These are phyloP conservation scores for Cryptotermes secundus DNA, from an alignment of 1,140 invertebrate genomes.

Conservation along the genomic window DNA sequence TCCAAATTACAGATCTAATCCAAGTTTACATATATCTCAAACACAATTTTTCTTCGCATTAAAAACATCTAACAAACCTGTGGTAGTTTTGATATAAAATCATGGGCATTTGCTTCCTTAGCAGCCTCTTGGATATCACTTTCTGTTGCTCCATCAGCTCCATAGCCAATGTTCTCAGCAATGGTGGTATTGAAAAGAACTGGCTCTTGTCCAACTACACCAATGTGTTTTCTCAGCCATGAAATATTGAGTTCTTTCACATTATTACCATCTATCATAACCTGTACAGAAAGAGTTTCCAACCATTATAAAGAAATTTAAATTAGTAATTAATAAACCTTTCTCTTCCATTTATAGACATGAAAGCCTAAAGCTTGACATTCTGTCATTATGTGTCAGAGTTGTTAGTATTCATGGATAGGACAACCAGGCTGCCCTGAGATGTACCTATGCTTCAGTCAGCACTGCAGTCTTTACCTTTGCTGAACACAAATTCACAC, in stretches of 20 bases:
- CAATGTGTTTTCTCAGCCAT: constrained; percentile 51
- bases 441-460: too few relatives aligned
- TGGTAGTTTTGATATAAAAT: constrained; percentile 56
- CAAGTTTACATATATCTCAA: too few relatives aligned
- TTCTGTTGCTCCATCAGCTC: constrained; percentile 44
- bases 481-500: too few relatives aligned
- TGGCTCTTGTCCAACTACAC: constrained; percentile 54
- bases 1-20: too few relatives aligned
- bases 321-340: neutral
- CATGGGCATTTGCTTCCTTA: constrained; percentile 55
- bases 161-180: constrained; percentile 52
- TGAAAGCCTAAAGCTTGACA: too few relatives aligned
- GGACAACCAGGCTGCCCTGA: too few relatives aligned
- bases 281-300: constrained; percentile 22
- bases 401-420: too few relatives aligned
- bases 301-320: neutral
- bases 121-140: constrained; percentile 46
- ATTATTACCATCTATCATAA: constrained; percentile 46
- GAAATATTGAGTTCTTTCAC: constrained; percentile 46
- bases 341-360: neutral
- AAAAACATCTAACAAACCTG: constrained; percentile 42
- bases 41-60: too few relatives aligned
- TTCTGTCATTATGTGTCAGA: too few relatives aligned
- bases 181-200: constrained; percentile 52
- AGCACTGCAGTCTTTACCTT: too few relatives aligned